phyloP scores from a whole-genome alignment of 2,113 vertebrate species.

The Etheostoma spectabile region DNA sequence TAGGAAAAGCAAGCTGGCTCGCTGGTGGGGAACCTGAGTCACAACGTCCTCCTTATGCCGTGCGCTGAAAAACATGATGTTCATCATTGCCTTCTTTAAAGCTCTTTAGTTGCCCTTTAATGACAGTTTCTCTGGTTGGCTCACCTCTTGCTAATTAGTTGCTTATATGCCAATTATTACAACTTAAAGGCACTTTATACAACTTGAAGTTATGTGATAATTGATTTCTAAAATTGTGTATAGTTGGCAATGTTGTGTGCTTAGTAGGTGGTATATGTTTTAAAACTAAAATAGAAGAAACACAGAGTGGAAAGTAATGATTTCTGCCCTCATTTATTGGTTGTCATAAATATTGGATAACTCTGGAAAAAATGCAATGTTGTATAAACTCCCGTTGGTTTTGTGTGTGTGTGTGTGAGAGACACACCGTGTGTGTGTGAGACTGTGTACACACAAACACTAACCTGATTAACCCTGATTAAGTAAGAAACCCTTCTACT shows the following conservation, averaged over 20 bases:
- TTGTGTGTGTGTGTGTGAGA: not conserved
- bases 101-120: conserved; percentile 14
- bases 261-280: not conserved
- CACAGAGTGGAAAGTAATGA: not conserved
- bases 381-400: not conserved
- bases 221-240: not conserved
- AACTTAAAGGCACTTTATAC: not conserved
- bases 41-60: conserved; percentile 34
- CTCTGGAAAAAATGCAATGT: not conserved
- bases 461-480: conserved; percentile 42
- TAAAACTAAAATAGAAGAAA: not conserved
- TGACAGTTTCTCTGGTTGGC: not conserved
- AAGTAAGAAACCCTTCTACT: conserved; percentile 28
- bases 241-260: not conserved
- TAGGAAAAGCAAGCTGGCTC: conserved; percentile 53
- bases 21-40: conserved; percentile 51
- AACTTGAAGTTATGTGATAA: not conserved
- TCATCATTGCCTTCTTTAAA: conserved; percentile 14
- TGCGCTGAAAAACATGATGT: conserved; percentile 15
- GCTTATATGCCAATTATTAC: not conserved
- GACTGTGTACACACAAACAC: not conserved
- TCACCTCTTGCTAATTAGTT: conserved; percentile 66
- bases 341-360: conserved; percentile 26
- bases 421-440: not conserved
- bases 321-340: conserved; percentile 20